Evolutionary conservation across 2,113 vertebrate genomes (phyloP).

Genomic region (Tyrannus savana): DNA sequence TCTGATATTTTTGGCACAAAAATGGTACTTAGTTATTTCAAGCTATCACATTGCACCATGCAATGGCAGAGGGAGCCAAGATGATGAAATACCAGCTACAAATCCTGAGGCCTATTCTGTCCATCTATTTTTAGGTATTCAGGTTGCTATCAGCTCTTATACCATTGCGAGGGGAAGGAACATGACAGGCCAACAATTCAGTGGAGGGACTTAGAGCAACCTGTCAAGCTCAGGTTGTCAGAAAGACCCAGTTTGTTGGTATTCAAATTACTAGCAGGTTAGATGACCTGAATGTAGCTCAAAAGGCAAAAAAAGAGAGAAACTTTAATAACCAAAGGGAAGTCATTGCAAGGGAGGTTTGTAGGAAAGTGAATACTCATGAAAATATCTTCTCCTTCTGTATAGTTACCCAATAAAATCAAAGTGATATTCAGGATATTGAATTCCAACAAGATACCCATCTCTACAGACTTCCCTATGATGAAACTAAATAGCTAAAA

Average conservation of each 20-base stretch:
- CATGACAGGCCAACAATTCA: slow-evolving; percentile 9
- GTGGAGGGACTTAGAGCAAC: neutral
- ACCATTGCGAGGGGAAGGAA: slow-evolving; percentile 9
- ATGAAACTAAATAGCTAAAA: neutral
- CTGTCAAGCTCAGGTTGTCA: slow-evolving; percentile 41
- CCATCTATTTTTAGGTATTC: slow-evolving; percentile 42
- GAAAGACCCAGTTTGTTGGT: slow-evolving; percentile 3
- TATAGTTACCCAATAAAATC: neutral
- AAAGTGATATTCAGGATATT: neutral
- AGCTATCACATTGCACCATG: neutral
- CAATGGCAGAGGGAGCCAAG: neutral
- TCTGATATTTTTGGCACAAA: slow-evolving; percentile 1
- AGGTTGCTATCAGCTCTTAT: slow-evolving; percentile 4
- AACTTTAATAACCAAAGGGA: neutral
- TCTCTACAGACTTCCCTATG: neutral
- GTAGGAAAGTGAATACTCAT: neutral
- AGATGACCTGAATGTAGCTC: neutral
- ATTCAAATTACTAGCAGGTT: neutral
- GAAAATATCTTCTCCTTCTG: neutral
- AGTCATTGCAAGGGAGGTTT: neutral
- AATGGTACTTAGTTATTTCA: slow-evolving; percentile 42
- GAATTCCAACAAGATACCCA: neutral
- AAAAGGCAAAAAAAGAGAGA: neutral
- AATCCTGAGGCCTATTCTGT: neutral
- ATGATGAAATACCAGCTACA: neutral